Evolutionary conservation across 2,113 vertebrate species (phyloP).

Genomic region (Otis tarda): DNA sequence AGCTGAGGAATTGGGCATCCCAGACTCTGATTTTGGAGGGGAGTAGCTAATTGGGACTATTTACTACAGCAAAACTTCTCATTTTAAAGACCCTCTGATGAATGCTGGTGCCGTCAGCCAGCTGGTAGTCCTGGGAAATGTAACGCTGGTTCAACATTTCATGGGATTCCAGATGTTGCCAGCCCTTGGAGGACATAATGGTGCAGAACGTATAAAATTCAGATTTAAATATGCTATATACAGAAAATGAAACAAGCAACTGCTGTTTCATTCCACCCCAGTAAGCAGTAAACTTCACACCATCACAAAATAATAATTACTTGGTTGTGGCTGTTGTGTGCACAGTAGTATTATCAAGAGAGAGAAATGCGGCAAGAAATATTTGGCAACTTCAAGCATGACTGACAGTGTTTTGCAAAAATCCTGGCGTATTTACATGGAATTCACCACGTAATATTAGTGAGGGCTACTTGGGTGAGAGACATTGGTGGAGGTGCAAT

Average conservation of each 20-base stretch:
- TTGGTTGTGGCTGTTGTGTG: neutral
- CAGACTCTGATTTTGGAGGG: neutral
- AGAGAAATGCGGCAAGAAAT: neutral
- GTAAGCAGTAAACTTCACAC: neutral
- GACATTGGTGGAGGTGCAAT: neutral
- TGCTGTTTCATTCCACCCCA: neutral
- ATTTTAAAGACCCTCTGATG: neutral
- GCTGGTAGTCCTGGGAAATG: neutral
- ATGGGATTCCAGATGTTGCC: neutral
- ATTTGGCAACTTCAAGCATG: neutral
- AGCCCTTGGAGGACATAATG: neutral
- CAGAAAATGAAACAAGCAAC: neutral
- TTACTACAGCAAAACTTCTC: neutral
- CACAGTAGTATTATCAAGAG: neutral
- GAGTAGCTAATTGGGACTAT: neutral
- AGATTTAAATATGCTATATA: neutral
- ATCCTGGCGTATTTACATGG: neutral
- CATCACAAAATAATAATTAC: neutral
- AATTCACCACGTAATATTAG: neutral
- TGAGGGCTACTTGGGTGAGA: neutral
- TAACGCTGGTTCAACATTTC: neutral
- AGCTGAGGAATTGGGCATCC: neutral
- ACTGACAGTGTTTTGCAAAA: neutral
- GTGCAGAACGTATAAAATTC: neutral
- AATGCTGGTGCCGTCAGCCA: neutral